A percentile compares a stretch with the other conserved stretches of the same genome.
These are phyloP conservation scores for Ptiloglossa arizonensis DNA, from an alignment of 1,140 invertebrate species.

Conservation along the genomic window DNA sequence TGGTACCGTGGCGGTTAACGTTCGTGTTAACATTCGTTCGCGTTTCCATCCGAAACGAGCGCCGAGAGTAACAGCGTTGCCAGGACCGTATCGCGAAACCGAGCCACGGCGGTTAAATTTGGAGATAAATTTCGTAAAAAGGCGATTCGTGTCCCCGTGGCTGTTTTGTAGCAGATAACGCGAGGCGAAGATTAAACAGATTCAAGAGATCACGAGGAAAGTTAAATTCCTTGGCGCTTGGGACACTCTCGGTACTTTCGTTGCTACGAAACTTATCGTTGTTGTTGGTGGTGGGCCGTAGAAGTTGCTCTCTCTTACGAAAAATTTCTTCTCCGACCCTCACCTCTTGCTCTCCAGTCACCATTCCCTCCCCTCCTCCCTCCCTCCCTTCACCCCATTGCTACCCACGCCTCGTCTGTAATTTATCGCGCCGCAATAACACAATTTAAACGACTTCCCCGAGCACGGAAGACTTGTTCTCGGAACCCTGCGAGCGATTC, in stretches of 20 bases:
- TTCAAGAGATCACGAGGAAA: conserved; percentile 24
- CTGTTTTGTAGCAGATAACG: conserved; percentile 3
- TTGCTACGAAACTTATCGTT: conserved; percentile 26
- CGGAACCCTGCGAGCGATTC: conserved; percentile 41
- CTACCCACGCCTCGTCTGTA: neutral
- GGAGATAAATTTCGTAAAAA: neutral
- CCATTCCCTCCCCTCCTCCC: neutral
- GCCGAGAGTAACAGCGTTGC: neutral
- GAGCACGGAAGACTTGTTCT: conserved; percentile 42
- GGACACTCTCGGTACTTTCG: conserved; percentile 14
- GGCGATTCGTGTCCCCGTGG: neutral
- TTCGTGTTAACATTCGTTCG: neutral
- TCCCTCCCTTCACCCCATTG: no score
- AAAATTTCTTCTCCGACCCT: conserved; percentile 17
- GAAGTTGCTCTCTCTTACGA: conserved; percentile 16
- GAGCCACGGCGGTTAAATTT: neutral
- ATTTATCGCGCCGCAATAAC: conserved; percentile 51
- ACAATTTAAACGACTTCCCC: conserved; percentile 44
- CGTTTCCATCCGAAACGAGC: no score
- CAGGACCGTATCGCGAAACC: neutral
- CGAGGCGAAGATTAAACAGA: conserved; percentile 41
- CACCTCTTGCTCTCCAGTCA: no score
- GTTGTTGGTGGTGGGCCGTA: neutral
- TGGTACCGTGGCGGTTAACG: no score
- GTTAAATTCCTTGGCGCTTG: conserved; percentile 15